phyloP scores from a whole-genome alignment of 2,113 vertebrate species.

The Neodontobutis hainanensis region DNA sequence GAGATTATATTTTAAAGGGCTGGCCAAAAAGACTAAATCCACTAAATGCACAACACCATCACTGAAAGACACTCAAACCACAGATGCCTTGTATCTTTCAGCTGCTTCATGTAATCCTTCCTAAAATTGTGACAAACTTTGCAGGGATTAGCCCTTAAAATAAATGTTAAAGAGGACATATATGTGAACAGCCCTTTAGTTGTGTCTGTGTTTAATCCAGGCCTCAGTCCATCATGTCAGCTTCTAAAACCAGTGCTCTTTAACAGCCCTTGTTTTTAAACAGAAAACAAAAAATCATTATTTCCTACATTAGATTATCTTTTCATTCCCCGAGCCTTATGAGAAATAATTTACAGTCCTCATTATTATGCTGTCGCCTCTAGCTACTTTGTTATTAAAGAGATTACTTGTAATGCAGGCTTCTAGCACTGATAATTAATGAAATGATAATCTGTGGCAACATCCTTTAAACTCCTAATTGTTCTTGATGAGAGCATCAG shows the following conservation, averaged over 20 bases:
- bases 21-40: conserved; percentile 45
- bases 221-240: neutral
- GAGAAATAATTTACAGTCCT: conserved; percentile 57
- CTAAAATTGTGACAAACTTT: neutral
- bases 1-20: conserved; percentile 52
- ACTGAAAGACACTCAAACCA: conserved; percentile 27
- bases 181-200: neutral
- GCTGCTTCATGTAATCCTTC: conserved; percentile 7
- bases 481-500: conserved; percentile 59
- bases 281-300: conserved; percentile 39
- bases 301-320: conserved; percentile 49
- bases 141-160: conserved; percentile 5
- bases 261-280: neutral
- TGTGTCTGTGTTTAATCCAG: neutral
- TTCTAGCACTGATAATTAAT: conserved; percentile 53
- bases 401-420: conserved; percentile 53
- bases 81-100: conserved; percentile 21
- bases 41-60: conserved; percentile 27
- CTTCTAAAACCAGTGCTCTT: conserved; percentile 2
- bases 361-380: conserved; percentile 56
- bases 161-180: conserved; percentile 6
- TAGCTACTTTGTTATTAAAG: conserved; percentile 50
- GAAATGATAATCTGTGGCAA: conserved; percentile 46
- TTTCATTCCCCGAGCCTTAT: conserved; percentile 41
- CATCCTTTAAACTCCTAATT: conserved; percentile 60